These are phyloP conservation scores for Myiotriccus ornatus DNA, from an alignment of 2,797 vertebrate species.

Conservation along the genomic window DNA sequence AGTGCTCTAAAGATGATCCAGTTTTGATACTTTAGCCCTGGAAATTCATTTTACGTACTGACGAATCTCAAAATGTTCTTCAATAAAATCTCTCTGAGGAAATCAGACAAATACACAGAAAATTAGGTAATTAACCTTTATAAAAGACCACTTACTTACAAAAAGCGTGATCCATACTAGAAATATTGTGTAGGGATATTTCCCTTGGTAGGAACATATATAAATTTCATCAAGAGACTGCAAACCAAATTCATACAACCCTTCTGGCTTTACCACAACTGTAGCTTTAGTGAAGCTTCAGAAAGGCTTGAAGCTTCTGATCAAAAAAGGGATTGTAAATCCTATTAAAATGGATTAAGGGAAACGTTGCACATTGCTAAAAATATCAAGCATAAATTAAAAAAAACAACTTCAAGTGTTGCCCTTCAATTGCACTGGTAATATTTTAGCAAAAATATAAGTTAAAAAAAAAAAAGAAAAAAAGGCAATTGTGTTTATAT, in stretches of 20 bases:
- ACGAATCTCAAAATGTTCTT: background rate
- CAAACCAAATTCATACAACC: background rate
- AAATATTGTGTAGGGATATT: background rate
- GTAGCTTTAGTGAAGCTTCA: constrained; percentile 15
- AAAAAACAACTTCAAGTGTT: background rate
- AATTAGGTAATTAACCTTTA: background rate
- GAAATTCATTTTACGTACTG: background rate
- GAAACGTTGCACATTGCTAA: constrained; percentile 29
- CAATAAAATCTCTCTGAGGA: background rate
- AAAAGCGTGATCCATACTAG: background rate
- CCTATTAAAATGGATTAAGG: constrained; percentile 49
- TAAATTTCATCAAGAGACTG: background rate
- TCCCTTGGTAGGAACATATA: background rate
- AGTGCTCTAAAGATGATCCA: background rate
- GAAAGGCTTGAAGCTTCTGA: constrained; percentile 26
- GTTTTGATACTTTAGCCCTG: background rate
- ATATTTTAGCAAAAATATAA: background rate
- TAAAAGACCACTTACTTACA: background rate
- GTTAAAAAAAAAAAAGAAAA: background rate
- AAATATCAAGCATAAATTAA: constrained; percentile 4
- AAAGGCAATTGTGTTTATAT: background rate
- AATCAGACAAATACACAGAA: background rate
- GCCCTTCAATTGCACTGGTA: background rate
- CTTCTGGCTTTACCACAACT: constrained; percentile 25
- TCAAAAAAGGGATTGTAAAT: constrained; percentile 49